Evolutionary conservation across 2,113 vertebrate species (phyloP).

Genomic region (Tretioscincus oriximinensis): DNA sequence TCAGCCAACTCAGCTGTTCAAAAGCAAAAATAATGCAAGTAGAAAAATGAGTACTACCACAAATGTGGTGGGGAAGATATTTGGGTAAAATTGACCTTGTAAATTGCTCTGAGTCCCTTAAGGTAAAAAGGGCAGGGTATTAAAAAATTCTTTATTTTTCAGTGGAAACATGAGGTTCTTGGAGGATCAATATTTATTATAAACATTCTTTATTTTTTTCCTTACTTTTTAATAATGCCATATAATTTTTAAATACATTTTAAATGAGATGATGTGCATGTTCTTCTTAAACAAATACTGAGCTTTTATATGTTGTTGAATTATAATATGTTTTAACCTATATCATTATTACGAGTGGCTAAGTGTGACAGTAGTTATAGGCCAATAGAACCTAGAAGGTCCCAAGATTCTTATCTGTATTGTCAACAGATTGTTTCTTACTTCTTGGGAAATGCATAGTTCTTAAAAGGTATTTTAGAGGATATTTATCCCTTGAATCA

Average conservation of each 20-base stretch:
- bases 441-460: background rate
- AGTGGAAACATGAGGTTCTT: fast-evolving
- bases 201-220: background rate
- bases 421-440: background rate
- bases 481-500: too few species aligned
- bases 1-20: too few species aligned
- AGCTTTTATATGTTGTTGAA: background rate
- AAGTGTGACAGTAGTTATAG: background rate
- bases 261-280: background rate
- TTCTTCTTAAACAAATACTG: background rate
- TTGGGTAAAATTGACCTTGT: too few species aligned
- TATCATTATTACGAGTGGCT: background rate
- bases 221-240: background rate
- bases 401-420: background rate
- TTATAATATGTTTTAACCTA: background rate
- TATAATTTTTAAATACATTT: background rate
- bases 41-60: too few species aligned
- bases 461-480: too few species aligned
- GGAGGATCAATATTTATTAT: background rate
- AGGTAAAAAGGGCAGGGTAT: too few species aligned
- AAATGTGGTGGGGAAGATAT: too few species aligned
- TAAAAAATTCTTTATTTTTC: too few species aligned
- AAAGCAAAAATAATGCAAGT: too few species aligned
- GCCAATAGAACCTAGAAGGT: background rate
- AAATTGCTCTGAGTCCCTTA: too few species aligned